Percentiles rank a stretch among this genome's conserved stretches.
These are phyloP conservation scores for Rhyacophila brunnea DNA, from an alignment of 1,140 invertebrate genomes.

Conservation along the genomic window DNA sequence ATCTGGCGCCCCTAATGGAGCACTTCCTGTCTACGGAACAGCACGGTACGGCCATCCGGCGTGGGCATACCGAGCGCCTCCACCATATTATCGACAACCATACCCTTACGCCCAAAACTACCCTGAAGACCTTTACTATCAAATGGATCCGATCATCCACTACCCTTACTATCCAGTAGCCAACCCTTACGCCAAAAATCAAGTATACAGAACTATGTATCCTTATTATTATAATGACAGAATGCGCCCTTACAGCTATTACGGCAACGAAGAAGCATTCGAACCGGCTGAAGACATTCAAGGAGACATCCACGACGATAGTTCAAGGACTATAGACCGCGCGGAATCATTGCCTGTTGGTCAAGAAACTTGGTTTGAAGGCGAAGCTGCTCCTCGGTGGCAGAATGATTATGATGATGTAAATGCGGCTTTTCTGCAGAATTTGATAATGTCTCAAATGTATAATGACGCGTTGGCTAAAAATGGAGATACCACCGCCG, in stretches of 20 bases:
- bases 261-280: constrained; percentile 37
- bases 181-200: constrained; percentile 42
- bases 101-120: constrained; percentile 58
- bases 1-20: constrained; percentile 19
- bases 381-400: constrained; percentile 47
- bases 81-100: constrained; percentile 41
- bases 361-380: constrained; percentile 62
- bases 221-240: constrained; percentile 47
- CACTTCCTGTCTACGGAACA: constrained; percentile 51
- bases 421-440: constrained; percentile 62
- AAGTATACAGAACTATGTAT: constrained; percentile 45
- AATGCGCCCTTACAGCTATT: constrained; percentile 40
- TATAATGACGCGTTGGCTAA: constrained; percentile 57
- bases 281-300: constrained; percentile 43
- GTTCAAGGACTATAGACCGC: constrained; percentile 38
- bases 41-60: constrained; percentile 45
- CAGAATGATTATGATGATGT: constrained; percentile 54
- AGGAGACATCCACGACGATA: constrained; percentile 52
- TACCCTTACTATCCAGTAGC: constrained; percentile 43
- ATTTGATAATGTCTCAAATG: constrained; percentile 62
- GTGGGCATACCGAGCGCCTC: constrained; percentile 39
- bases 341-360: constrained; percentile 58
- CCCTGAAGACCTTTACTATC: constrained; percentile 56
- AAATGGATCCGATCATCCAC: constrained; percentile 37
- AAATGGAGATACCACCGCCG: constrained; percentile 34